phyloP scores from a whole-genome alignment of 2,888 invertebrate species.

The Epistrophe grossulariae region DNA sequence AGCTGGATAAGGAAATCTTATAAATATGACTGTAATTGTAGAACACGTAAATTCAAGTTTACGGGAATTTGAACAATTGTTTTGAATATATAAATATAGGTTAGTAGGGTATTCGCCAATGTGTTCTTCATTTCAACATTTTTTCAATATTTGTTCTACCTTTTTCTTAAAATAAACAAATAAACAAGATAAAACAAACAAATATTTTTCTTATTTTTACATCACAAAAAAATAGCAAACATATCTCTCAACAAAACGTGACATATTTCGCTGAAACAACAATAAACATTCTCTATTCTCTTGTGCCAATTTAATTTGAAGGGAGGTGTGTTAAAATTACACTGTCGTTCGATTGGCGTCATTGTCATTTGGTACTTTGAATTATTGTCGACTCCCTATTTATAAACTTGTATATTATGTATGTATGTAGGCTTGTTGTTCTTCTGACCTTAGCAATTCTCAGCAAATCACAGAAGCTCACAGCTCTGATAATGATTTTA shows the following conservation, averaged over 20 bases:
- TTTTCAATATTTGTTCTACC: not conserved
- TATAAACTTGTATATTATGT: not conserved
- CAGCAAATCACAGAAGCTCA: conserved; percentile 48
- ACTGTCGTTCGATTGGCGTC: conserved; percentile 63
- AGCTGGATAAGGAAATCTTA: too few relatives aligned
- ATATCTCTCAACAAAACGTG: conserved; percentile 57
- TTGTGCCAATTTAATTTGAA: conserved; percentile 68
- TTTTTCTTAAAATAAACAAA: not conserved
- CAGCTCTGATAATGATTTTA: conserved; percentile 42
- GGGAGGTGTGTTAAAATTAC: conserved; percentile 72
- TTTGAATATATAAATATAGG: too few relatives aligned
- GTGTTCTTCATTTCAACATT: not conserved
- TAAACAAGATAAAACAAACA: too few relatives aligned
- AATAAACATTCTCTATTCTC: conserved; percentile 31
- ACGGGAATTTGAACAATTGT: too few relatives aligned
- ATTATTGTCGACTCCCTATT: not conserved
- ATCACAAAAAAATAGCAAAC: conserved; percentile 32
- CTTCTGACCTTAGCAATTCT: conserved; percentile 58
- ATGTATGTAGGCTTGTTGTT: not conserved
- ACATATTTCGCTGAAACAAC: conserved; percentile 54
- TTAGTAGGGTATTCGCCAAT: not conserved
- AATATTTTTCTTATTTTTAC: conserved; percentile 24
- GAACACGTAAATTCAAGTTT: too few relatives aligned
- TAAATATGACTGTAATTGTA: too few relatives aligned
- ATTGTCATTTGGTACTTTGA: conserved; percentile 42